A percentile compares a stretch with the other conserved stretches of the same genome.
Evolutionary conservation across 2,797 vertebrate species (phyloP).

Genomic region (Parauchenoglanis ngamensis): DNA sequence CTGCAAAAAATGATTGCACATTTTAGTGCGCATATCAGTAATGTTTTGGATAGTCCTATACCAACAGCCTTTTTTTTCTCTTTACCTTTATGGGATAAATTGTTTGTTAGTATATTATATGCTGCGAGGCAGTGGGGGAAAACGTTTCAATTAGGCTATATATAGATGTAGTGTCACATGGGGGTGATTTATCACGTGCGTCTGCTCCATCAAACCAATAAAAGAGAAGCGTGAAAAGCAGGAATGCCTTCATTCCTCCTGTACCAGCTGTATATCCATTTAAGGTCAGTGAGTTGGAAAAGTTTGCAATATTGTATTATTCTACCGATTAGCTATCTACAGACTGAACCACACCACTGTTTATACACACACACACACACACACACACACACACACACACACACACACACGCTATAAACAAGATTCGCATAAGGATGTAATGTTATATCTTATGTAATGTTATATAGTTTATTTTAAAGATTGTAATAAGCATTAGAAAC

Average conservation of each 20-base stretch:
- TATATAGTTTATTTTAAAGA: background rate
- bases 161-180: background rate
- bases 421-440: background rate
- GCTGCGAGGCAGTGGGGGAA: background rate
- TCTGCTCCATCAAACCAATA: background rate
- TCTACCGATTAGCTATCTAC: background rate
- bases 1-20: background rate
- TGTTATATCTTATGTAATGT: background rate
- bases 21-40: background rate
- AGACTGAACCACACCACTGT: background rate
- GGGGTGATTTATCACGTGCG: background rate
- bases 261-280: background rate
- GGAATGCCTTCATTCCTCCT: background rate
- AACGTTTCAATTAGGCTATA: background rate
- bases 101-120: background rate
- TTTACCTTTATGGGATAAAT: background rate
- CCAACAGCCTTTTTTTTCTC: background rate
- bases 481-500: background rate
- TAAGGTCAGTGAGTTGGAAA: background rate
- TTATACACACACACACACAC: background rate
- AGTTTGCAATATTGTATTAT: background rate
- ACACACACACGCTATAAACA: background rate
- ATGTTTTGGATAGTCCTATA: background rate
- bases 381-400: background rate
- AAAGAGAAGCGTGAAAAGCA: background rate